Evolutionary conservation across 92 coral and sea anemone species (phyloP), one percentile per base, ranked within the genome.

Genomic region (Heteractis magnifica): DNA sequence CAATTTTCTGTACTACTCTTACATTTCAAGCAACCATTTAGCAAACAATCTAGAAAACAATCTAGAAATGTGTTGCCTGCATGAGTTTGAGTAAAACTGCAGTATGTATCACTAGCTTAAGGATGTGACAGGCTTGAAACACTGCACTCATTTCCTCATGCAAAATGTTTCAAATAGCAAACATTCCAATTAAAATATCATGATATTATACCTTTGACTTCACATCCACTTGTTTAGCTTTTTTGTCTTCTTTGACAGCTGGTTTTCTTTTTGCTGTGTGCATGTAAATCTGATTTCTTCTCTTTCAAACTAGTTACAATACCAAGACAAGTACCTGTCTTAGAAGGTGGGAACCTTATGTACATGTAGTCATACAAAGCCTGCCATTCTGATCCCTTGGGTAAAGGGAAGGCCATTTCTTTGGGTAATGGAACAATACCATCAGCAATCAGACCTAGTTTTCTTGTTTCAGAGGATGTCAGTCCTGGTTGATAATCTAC

Each of bases 401-500:
- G 85, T 18, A 86, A 80, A 14, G 86, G 93, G 82, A 94, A 97
- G 12, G 98, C 90, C 99, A 97, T 94, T 75, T 97, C 99, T 49
- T 93, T 92, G 5, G 99, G 98, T 79, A 97, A 75, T 58, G 99
- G 99, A 64, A 83, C 82, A 15, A 92, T 53, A 0, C 99, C 99
- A 18, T 87, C 86, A 52, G 92, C 94, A 26, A 95, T 62, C 52
- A 97, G 82, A 11, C 99, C 99, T 60, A 94, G 91, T 56, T 92
- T 94, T 51, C 99, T 88, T 11, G 99, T 98, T 75, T 97, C 99
- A 41, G 91, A 87, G 9, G 98, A 89, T 16, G 96, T 89, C 18
- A 97, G 78, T 41, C 99, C 99, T 65, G 99, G 99, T 72, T 92
- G 90, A 75, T 97, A 97, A 77, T 94, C 98, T 56, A 91, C 90